These are phyloP conservation scores for Pimephales promelas DNA, from an alignment of 2,113 vertebrate genomes.

Conservation along the genomic window DNA sequence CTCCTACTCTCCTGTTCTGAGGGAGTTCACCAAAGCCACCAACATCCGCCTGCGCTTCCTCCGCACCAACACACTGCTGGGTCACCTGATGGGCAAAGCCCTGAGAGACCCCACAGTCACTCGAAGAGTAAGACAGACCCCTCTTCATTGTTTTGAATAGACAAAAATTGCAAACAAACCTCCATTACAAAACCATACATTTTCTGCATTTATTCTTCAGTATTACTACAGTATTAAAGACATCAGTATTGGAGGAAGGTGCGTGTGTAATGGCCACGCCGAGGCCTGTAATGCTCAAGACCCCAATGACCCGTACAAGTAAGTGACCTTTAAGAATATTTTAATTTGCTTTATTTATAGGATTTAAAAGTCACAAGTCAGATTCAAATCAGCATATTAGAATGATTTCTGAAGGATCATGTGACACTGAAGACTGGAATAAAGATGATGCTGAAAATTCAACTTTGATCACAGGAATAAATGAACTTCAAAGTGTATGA, in stretches of 20 bases:
- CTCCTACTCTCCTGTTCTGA: constrained; percentile 90
- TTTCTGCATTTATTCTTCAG: constrained; percentile 65
- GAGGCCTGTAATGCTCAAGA: constrained; percentile 90
- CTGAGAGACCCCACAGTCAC: constrained; percentile 96
- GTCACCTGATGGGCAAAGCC: constrained; percentile 97
- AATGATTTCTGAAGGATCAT: not conserved
- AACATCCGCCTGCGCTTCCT: constrained; percentile 93
- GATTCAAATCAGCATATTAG: not conserved
- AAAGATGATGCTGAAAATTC: not conserved
- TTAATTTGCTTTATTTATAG: not conserved
- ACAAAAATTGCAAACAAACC: not conserved
- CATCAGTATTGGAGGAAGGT: constrained; percentile 95
- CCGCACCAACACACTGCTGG: constrained; percentile 93
- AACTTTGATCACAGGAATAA: not conserved
- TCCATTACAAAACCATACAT: not conserved
- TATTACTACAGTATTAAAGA: constrained; percentile 99
- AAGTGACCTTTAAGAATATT: constrained; percentile 46
- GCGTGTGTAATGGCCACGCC: constrained; percentile 95
- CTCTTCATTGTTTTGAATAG: not conserved
- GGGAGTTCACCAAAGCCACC: constrained; percentile 97
- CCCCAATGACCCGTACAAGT: constrained; percentile 91
- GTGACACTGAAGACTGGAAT: not conserved
- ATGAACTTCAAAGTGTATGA: not conserved
- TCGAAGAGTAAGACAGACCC: constrained; percentile 81
- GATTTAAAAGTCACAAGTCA: not conserved